These are phyloP conservation scores for Barbus barbus DNA, from an alignment of 2,113 vertebrate genomes.

Conservation along the genomic window DNA sequence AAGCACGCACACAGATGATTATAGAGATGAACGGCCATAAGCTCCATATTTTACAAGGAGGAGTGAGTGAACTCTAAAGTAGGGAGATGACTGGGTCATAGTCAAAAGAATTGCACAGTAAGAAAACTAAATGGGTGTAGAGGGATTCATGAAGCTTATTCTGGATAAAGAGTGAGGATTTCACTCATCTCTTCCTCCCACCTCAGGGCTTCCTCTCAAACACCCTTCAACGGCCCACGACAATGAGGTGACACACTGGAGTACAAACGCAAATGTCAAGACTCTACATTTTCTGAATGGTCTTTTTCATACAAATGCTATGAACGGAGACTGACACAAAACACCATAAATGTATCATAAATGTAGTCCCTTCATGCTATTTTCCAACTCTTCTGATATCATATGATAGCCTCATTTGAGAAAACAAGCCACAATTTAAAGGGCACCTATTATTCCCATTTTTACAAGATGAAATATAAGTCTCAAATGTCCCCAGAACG, in stretches of 20 bases:
- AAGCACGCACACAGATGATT: conserved; percentile 68
- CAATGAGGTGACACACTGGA: conserved; percentile 52
- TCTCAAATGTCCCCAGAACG: no score
- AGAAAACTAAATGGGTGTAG: conserved; percentile 74
- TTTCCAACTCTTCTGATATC: background rate
- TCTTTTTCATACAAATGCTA: conserved; percentile 14
- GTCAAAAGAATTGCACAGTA: conserved; percentile 59
- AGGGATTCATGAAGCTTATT: conserved; percentile 75
- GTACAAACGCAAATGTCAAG: conserved; percentile 54
- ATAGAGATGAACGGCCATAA: conserved; percentile 77
- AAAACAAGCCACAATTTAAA: no score
- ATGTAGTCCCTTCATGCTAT: background rate
- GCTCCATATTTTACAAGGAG: conserved; percentile 68
- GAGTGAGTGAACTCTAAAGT: conserved; percentile 69
- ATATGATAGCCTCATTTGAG: background rate
- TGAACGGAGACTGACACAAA: background rate
- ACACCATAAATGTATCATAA: background rate
- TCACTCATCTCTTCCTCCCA: conserved; percentile 62
- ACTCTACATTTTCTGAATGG: conserved; percentile 49
- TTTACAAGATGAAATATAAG: no score
- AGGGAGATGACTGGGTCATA: conserved; percentile 60
- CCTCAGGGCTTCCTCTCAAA: conserved; percentile 62
- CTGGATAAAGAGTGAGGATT: conserved; percentile 72
- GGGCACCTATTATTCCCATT: no score
- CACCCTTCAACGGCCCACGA: conserved; percentile 54